Percentiles rank a stretch among this genome's conserved stretches.
Evolutionary conservation across 2,797 vertebrate species (phyloP).

Genomic region (Prionace glauca): DNA sequence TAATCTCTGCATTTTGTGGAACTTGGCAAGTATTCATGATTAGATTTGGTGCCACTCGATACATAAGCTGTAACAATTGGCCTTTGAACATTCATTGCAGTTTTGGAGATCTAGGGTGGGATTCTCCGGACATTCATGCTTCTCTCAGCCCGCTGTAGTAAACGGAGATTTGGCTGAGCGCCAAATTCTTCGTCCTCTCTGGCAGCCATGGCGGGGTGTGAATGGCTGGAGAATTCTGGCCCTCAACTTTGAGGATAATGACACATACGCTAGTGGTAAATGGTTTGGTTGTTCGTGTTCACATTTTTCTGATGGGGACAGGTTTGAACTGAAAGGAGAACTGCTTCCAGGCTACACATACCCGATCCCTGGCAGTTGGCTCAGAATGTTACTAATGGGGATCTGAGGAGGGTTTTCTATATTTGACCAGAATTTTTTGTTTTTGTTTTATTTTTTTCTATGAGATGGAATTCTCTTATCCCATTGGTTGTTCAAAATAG

Average conservation of each 20-base stretch:
- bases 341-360: neutral
- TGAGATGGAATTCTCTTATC: no score
- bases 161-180: no score
- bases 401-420: neutral
- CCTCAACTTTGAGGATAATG: neutral
- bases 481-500: no score
- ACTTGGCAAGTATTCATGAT: neutral
- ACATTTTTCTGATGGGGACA: neutral
- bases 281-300: neutral
- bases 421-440: no score
- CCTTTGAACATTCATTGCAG: neutral
- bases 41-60: neutral
- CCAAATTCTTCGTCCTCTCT: no score
- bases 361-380: neutral
- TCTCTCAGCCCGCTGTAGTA: no score
- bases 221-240: no score
- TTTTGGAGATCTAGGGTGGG: neutral
- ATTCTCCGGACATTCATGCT: no score
- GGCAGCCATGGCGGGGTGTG: no score
- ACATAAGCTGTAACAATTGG: neutral
- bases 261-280: neutral
- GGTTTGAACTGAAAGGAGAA: neutral
- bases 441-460: no score
- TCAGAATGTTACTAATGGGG: neutral
- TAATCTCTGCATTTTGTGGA: neutral